Evolutionary conservation across 2,888 invertebrate species (phyloP), one percentile per base, ranked within the genome.

Genomic region (Noctua janthina): DNA sequence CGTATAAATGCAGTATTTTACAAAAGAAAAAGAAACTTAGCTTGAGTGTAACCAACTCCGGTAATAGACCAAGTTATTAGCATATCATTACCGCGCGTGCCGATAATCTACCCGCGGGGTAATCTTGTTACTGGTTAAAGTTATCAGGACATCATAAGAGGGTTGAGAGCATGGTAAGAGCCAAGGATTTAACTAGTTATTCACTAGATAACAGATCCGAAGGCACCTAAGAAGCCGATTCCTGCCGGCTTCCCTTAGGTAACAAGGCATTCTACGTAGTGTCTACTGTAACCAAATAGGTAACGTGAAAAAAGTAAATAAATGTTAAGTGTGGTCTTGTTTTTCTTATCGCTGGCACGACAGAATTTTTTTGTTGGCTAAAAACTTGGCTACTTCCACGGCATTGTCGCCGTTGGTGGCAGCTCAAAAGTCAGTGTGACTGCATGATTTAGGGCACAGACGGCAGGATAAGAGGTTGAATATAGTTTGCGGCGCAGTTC

Each of bases 81-180:
- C 54, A 64, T 76, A 67, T 70, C 69, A 73, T 56, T n/a, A 35
- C n/a, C 20, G 51, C 66, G 76, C 59, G 29, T 67, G 54, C 39
- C 62, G 62, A 82, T 82, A 68, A 72, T 74, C n/a, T 29, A 62
- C 29, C 35, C 20, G 39, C 59, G 23, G 23, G 7, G 67, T 72
- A 68, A 83, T 72, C 54, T 59, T 56, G 74, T 83, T 74, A 68
- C 29, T 11, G 15, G 49, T 62, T 62, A 17, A 74, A 70, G 49
- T 69, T 78, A 82, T 62, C 78, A 67, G 11, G 54, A 20, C 35
- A 70, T 51, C 64, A 76, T 15, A 17, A 39, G 54, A 46, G 56
- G 68, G 71, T 20, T n/a, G 35, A 59, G 62, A 59, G 43, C 15
- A 35, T 17, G 17, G 5, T 49, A 35, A 6, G n/a, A 29, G 2